Evolutionary conservation across 2,113 vertebrate genomes (phyloP).

Genomic region (Tylochromis polylepis): DNA sequence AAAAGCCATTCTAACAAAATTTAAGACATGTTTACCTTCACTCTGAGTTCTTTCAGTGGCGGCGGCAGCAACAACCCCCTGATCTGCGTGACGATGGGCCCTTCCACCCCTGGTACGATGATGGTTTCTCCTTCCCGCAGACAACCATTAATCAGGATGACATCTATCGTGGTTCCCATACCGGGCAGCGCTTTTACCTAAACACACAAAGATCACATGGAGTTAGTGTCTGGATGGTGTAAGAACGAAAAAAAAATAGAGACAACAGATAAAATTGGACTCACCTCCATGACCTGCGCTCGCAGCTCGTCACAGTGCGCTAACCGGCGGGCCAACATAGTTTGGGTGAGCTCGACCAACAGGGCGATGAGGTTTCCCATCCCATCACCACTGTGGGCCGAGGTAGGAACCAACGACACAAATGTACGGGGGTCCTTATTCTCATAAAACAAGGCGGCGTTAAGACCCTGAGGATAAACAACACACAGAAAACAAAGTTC

Average conservation of each 20-base stretch:
- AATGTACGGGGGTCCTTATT: slow-evolving; percentile 97
- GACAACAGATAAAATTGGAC: neutral
- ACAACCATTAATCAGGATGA: slow-evolving; percentile 91
- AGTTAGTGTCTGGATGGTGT: neutral
- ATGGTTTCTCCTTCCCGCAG: slow-evolving; percentile 92
- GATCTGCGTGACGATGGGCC: slow-evolving; percentile 96
- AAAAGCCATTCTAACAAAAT: neutral
- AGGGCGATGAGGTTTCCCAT: slow-evolving; percentile 96
- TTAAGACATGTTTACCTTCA: slow-evolving; percentile 77
- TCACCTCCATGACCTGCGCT: slow-evolving; percentile 98
- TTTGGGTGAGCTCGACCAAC: slow-evolving; percentile 93
- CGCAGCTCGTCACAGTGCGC: slow-evolving; percentile 92
- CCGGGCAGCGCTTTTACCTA: slow-evolving; percentile 97
- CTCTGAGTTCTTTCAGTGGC: slow-evolving; percentile 92
- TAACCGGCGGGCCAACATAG: slow-evolving; percentile 87
- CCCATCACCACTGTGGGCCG: slow-evolving; percentile 95
- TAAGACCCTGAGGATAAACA: slow-evolving; percentile 79
- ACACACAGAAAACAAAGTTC: neutral
- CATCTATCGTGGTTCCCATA: slow-evolving; percentile 98
- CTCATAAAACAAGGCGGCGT: slow-evolving; percentile 92
- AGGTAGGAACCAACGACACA: slow-evolving; percentile 93
- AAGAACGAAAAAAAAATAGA: neutral
- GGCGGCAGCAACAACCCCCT: slow-evolving; percentile 91
- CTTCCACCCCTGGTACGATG: slow-evolving; percentile 95
- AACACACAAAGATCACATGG: neutral